Base-by-base conservation (phyloP, 2,888 invertebrate genomes). In the Hecatera dysodea region DNA sequence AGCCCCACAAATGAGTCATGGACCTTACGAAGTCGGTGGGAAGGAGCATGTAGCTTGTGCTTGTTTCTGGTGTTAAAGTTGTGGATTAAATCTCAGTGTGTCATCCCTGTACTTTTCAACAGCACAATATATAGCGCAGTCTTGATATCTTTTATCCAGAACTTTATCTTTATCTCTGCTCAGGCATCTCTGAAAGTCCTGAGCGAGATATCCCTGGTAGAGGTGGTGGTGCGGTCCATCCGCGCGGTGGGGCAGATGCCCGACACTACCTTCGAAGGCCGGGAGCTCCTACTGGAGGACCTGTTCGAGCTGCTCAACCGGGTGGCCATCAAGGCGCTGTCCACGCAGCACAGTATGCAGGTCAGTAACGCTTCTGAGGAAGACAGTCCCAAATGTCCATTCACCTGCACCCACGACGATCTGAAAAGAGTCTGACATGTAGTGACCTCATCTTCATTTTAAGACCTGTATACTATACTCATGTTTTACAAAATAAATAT, bases 161-260 rank as follows among this genome's bases (percentile, higher is more conserved):
- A n/a, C 0, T 7, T 27, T 1, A 44, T 22, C 0, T 42, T n/a
- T 8, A 19, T 27, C 27, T 29, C 6, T 19, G 4, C 8, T 4
- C 52, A 94, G 95, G 92, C 90, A 6, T 88, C 94, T 0, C 75
- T 94, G 33, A 95, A 94, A 62, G 85, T 90, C 27, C 75, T 96
- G 12, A 84, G 77, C 65, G 95, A 95, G 59, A 86, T 94, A 46
- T 89, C 92, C 0, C 76, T 95, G 6, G 87, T 87, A 63, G 96
- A 96, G 77, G 93, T 92, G 72, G 90, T 92, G 72, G 88, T 92
- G 53, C 91, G 93, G 2, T 83, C 90, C 33, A 72, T 96, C n/a
- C 91, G 93, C 33, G 90, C 84, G 5, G 83, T 91, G 50, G 92
- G 93, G 0, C 83, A 68, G 73, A 80, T 83, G 83, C 79, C 81